Evolutionary conservation across 2,797 vertebrate genomes (phyloP).

Genomic region (Borostomias antarcticus): DNA sequence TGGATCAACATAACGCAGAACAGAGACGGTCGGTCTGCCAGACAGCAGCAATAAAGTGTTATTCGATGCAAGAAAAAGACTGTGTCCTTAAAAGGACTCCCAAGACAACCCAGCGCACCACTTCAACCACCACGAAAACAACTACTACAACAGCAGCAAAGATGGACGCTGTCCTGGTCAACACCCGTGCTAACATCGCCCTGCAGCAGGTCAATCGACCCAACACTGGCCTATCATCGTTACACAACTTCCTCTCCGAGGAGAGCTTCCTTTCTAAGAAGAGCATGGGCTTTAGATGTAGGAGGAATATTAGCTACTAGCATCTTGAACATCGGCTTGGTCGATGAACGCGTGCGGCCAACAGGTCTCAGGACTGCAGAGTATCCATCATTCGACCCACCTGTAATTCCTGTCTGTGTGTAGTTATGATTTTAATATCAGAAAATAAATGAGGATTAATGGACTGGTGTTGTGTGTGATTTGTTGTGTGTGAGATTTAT

Average conservation of each 20-base stretch:
- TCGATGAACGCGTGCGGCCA: no score
- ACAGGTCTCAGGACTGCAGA: no score
- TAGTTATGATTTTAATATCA: neutral
- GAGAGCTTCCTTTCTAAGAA: no score
- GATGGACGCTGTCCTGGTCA: neutral
- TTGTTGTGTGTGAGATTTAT: slow-evolving; percentile 9
- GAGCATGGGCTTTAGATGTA: no score
- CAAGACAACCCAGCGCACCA: neutral
- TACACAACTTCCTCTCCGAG: no score
- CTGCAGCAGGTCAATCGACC: neutral
- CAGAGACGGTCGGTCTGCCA: neutral
- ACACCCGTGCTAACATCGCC: neutral
- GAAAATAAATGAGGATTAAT: slow-evolving; percentile 2
- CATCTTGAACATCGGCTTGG: no score
- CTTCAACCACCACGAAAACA: neutral
- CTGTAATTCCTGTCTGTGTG: neutral
- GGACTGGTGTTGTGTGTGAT: neutral
- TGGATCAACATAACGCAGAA: neutral
- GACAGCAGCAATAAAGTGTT: neutral
- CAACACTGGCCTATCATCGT: no score
- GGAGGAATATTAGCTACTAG: no score
- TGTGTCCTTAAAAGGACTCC: neutral
- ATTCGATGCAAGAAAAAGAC: neutral
- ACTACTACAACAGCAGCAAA: neutral
- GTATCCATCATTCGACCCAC: no score